Percentiles rank a stretch among this genome's conserved stretches.
Conservation (phyloP, 2,113 vertebrate genomes). For the Bungarus multicinctus region DNA sequence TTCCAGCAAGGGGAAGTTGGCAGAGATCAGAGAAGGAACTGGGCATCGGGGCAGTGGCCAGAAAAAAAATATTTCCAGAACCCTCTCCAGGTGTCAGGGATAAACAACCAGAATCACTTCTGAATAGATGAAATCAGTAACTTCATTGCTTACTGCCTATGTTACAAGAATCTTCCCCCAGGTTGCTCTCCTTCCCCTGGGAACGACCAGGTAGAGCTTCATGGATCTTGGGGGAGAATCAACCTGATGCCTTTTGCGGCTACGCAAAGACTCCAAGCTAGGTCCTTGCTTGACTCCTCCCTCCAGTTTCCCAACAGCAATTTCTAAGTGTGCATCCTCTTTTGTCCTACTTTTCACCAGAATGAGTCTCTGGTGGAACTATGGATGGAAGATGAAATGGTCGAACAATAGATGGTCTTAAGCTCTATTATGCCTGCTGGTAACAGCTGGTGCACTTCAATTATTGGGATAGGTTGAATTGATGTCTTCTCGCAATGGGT, state of each 20-base stretch:
- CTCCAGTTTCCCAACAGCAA: neutral
- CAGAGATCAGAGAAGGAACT: rapidly evolving
- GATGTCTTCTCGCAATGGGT: too few species aligned
- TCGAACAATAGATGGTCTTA: neutral
- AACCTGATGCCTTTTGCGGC: neutral
- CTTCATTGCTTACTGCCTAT: too few species aligned
- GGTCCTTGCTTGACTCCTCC: neutral
- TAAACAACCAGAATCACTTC: too few species aligned
- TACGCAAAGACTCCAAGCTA: neutral
- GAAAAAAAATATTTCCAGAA: conserved; percentile 10
- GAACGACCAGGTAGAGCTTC: neutral
- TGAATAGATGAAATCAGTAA: too few species aligned
- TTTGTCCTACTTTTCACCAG: neutral
- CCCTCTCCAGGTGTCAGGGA: neutral
- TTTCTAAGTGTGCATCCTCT: neutral
- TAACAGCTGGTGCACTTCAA: neutral
- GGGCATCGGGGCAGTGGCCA: conserved; percentile 5
- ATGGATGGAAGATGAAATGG: neutral
- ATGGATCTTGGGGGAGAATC: neutral
- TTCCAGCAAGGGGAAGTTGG: neutral
- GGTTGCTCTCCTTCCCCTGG: too few species aligned
- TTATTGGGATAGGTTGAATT: neutral
- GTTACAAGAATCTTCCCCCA: too few species aligned
- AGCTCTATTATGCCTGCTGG: neutral
- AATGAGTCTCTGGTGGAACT: neutral